Evolutionary conservation across 2,888 invertebrate genomes (phyloP), one percentile per base, ranked within the genome.

Genomic region (Acronicta aceris): DNA sequence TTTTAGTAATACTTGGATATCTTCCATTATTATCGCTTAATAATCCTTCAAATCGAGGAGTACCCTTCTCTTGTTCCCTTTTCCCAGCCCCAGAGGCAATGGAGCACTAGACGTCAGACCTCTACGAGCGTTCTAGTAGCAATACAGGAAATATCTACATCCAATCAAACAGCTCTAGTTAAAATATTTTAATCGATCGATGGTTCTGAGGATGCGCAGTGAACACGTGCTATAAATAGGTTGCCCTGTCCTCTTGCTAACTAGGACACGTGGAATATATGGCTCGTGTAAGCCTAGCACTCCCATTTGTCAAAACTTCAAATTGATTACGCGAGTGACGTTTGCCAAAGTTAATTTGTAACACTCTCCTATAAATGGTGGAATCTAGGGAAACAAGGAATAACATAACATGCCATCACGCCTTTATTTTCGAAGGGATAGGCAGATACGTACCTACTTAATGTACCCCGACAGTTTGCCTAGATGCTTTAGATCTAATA

Each of bases 121-220:
- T 38, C 38, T 0, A 7, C 38, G 38, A 38, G 38, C 38, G 38
- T 1, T 5, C 38, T 38, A 38, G 38, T n/a, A 38, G n/a, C n/a
- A 38, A 38, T 38, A 38, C 38, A 2, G 38, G 38, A n/a, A 38
- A 33, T 6, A 38, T 38, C 36, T 36, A 6, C 38, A 38, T n/a
- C n/a, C 38, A 38, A 38, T 38, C 38, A 38, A n/a, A 6, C n/a
- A 4, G 38, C 38, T 38, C 38, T 13, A 38, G 6, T 38, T 38
- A 38, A 13, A 36, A 38, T n/a, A 42, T 42, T 42, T 42, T 42
- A 16, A 16, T 42, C 16, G 42, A 42, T 17, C 42, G 15, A 42
- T 42, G 9, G 17, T 16, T 42, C 17, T 15, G 15, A 17, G 42
- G 42, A 42, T 42, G 42, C 17, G 16, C 17, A 38, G 38, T 38